phyloP scores from a whole-genome alignment of 2,888 invertebrate species.

The Pristionchus fissidentatus region DNA sequence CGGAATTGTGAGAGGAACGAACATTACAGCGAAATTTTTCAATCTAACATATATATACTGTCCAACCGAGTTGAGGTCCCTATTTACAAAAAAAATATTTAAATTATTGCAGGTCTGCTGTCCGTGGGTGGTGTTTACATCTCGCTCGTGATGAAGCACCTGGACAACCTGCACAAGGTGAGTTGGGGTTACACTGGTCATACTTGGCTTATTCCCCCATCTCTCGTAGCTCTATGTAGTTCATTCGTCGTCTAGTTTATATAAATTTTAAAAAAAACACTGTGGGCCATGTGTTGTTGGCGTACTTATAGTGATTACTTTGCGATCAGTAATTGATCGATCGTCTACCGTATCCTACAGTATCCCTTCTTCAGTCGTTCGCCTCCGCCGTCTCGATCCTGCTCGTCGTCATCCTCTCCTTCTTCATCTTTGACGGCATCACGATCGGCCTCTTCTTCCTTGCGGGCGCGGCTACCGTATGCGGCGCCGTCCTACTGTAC shows the following conservation, averaged over 20 bases:
- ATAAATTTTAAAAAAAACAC: too few relatives aligned
- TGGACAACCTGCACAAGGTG: slow-evolving; percentile 75
- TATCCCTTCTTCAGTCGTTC: slow-evolving; percentile 63
- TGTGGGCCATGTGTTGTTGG: background rate
- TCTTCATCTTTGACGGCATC: slow-evolving; percentile 68
- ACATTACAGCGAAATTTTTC: background rate
- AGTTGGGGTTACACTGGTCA: background rate
- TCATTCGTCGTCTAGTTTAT: too few relatives aligned
- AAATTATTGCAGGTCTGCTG: slow-evolving; percentile 63
- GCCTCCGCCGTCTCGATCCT: slow-evolving; percentile 75
- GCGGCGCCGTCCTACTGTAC: slow-evolving; percentile 74
- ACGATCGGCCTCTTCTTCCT: slow-evolving; percentile 72
- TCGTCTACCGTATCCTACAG: background rate
- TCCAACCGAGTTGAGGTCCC: background rate
- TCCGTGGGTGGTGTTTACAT: slow-evolving; percentile 75
- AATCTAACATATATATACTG: background rate
- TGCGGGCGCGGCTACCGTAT: slow-evolving; percentile 72
- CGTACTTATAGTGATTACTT: background rate
- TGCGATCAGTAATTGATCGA: background rate
- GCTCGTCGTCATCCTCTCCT: slow-evolving; percentile 70
- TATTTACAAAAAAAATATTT: background rate
- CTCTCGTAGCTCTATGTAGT: too few relatives aligned
- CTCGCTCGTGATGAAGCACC: slow-evolving; percentile 75
- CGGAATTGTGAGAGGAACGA: background rate
- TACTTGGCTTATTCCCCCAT: too few relatives aligned